Conservation (phyloP, 2,888 invertebrate genomes). For the Matsumyia berberina region DNA sequence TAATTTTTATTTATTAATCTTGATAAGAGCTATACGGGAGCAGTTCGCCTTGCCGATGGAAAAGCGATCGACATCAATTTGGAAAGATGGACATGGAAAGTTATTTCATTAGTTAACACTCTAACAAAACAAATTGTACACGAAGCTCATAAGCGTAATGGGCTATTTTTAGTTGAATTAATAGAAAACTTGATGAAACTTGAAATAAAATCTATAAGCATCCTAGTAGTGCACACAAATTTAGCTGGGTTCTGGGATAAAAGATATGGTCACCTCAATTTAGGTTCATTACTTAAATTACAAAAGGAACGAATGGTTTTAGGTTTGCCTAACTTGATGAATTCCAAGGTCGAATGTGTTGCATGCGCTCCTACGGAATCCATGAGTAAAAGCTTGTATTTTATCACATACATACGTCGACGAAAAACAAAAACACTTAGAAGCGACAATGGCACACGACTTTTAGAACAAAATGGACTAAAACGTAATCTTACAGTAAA, state of each 20-base stretch:
- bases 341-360: constrained; percentile 5
- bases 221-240: neutral
- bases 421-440: neutral
- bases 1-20: neutral
- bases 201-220: neutral
- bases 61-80: neutral
- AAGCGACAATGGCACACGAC: neutral
- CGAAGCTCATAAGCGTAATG: constrained; percentile 15
- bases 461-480: neutral
- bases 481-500: neutral
- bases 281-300: neutral
- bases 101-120: constrained; percentile 5
- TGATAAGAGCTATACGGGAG: constrained; percentile 6
- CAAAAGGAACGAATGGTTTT: neutral
- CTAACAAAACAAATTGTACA: constrained; percentile 6
- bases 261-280: constrained; percentile 15
- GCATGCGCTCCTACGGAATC: constrained; percentile 3
- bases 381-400: neutral
- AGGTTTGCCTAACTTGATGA: constrained; percentile 9
- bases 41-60: constrained; percentile 7
- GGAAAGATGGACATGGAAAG: constrained; percentile 12
- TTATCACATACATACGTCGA: constrained; percentile 12
- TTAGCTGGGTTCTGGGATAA: constrained; percentile 1
- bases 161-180: constrained; percentile 11
- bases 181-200: constrained; percentile 20